Base-by-base conservation (phyloP, 2,113 vertebrate species). In the Eulemur macaco region DNA sequence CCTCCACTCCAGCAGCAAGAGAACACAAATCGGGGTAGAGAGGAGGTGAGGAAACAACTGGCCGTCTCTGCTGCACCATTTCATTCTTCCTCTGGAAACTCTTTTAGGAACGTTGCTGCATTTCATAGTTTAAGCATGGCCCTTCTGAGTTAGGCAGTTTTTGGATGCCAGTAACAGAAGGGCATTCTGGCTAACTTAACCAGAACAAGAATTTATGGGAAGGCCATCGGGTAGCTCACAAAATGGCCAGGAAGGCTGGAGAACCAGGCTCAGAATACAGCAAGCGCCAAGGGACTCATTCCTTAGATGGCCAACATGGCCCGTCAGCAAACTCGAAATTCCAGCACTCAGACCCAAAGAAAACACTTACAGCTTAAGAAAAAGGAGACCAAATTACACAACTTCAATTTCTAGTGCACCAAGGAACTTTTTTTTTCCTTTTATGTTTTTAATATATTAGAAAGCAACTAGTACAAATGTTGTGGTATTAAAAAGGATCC, bases 391-490 rank as follows among this genome's bases (percentile, higher is more conserved):
- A 68, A 23, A 34, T 42, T 54, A 50, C 5, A 73, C 39, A 73
- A 31, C 29, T 60, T 94, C 13, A 42, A 73, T 25, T 63, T 54
- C 31, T 60, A 58, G 20, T 54, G 7, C 4, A 60, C 52, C 31
- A 54, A 82, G 17, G 6, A 34, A 17, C 27, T 52, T 86, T 18
- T 54, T 54, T 54, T 54, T 54, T 52, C n/a, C 58, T 90, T 96
- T 85, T 80, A 64, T 63, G 11, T 81, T 93, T 96, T 96, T 88
- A 95, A 95, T 96, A 96, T 95, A 97, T 96, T 95, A 94, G 91
- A 96, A 98, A 96, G 68, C 45, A 96, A 95, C 80, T 9, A 82
- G 69, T 94, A 89, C 91, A 97, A 97, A 96, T 93, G 78, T 10
- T 95, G 78, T 85, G 29, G 71, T 90, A 92, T 83, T 96, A 87